Conservation (phyloP, 2,888 invertebrate species). For the Drosophila sordidapex region DNA sequence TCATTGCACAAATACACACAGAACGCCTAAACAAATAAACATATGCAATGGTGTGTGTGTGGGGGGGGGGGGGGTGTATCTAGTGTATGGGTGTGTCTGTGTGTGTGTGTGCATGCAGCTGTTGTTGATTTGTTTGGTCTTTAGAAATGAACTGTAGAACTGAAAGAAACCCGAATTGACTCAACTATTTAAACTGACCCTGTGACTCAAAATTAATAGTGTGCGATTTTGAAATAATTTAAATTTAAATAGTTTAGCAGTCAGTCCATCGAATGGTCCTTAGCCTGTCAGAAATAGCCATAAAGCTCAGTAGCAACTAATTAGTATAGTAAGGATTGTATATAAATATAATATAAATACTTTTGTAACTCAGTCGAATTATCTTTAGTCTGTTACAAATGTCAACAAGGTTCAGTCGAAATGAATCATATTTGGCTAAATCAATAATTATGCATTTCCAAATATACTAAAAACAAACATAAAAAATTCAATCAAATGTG, state of each 20-base stretch:
- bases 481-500: no score
- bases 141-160: slow-evolving; percentile 72
- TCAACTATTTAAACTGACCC: slow-evolving; percentile 64
- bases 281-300: no score
- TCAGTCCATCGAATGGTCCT: neutral
- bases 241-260: no score
- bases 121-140: slow-evolving; percentile 58
- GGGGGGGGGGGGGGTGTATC: neutral
- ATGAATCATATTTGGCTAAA: neutral
- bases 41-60: slow-evolving; percentile 17
- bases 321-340: neutral
- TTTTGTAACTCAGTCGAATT: no score
- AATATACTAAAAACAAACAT: neutral
- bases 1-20: slow-evolving; percentile 75
- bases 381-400: no score
- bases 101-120: slow-evolving; percentile 39
- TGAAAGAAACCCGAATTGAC: slow-evolving; percentile 38
- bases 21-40: slow-evolving; percentile 46
- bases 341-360: no score
- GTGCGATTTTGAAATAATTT: slow-evolving; percentile 7
- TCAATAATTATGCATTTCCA: neutral
- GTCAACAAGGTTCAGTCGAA: neutral
- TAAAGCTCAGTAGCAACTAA: neutral
- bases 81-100: slow-evolving; percentile 25
- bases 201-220: slow-evolving; percentile 34